These are phyloP conservation scores for Atherix ibis DNA, from an alignment of 2,888 invertebrate genomes.

Conservation along the genomic window DNA sequence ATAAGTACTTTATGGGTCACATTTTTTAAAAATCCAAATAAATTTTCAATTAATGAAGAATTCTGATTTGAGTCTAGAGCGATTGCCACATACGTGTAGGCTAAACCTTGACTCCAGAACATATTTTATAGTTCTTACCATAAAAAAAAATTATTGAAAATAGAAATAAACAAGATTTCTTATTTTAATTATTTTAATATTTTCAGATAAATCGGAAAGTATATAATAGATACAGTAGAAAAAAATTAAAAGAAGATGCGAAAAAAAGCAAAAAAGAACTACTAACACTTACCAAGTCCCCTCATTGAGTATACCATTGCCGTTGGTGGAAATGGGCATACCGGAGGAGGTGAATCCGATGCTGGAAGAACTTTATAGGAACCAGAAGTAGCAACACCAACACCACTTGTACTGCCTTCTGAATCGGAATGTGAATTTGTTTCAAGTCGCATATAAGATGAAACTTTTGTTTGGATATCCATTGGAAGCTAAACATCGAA, in stretches of 20 bases:
- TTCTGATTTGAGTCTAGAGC: no score
- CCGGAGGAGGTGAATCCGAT: constrained; percentile 30
- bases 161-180: no score
- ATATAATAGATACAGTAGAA: no score
- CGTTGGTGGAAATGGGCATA: constrained; percentile 58
- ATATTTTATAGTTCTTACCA: no score
- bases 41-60: no score
- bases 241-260: constrained; percentile 11
- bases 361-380: constrained; percentile 34
- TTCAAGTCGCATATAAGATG: constrained; percentile 42
- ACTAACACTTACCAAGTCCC: constrained; percentile 34
- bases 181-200: no score
- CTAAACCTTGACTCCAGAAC: no score
- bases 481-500: constrained; percentile 58
- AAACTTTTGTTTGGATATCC: constrained; percentile 82
- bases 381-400: constrained; percentile 28
- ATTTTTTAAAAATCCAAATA: no score
- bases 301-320: constrained; percentile 61
- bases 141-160: no score
- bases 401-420: constrained; percentile 31
- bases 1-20: no score
- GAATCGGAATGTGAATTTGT: constrained; percentile 33
- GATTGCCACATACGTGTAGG: no score
- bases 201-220: no score
- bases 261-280: constrained; percentile 22